phyloP scores from a whole-genome alignment of 2,113 vertebrate genomes.

The Ariopsis seemanni region DNA sequence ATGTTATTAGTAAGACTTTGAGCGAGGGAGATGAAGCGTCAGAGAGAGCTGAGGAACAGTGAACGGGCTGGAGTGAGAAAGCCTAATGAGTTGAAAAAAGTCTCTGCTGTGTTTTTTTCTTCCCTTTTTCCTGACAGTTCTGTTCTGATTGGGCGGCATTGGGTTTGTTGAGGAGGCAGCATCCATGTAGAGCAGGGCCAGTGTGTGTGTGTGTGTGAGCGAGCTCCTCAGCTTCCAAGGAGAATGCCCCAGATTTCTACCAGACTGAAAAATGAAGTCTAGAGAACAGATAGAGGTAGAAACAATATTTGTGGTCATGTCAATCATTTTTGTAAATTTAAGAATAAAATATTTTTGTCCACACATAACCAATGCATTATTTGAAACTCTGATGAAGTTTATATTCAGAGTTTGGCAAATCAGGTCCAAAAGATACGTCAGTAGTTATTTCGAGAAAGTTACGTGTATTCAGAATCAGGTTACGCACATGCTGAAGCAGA shows the following conservation, averaged over 20 bases:
- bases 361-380: background rate
- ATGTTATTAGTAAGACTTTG: background rate
- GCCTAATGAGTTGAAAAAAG: constrained; percentile 24
- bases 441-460: background rate
- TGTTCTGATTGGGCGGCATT: background rate
- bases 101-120: background rate
- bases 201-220: background rate
- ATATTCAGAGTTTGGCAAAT: no score
- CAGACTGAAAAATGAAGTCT: constrained; percentile 18
- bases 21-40: background rate
- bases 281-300: background rate
- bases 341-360: background rate
- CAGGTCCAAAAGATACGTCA: background rate
- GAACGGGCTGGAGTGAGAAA: background rate
- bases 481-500: background rate
- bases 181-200: background rate
- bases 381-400: background rate
- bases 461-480: background rate
- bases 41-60: background rate
- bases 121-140: background rate
- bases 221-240: constrained; percentile 8
- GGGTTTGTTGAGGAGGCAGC: background rate
- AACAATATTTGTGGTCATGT: background rate
- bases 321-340: background rate
- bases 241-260: constrained; percentile 47